Percentiles rank a stretch among this genome's conserved stretches.
Evolutionary conservation across 1,140 invertebrate genomes (phyloP).

Genomic region (Conus ventricosus): DNA sequence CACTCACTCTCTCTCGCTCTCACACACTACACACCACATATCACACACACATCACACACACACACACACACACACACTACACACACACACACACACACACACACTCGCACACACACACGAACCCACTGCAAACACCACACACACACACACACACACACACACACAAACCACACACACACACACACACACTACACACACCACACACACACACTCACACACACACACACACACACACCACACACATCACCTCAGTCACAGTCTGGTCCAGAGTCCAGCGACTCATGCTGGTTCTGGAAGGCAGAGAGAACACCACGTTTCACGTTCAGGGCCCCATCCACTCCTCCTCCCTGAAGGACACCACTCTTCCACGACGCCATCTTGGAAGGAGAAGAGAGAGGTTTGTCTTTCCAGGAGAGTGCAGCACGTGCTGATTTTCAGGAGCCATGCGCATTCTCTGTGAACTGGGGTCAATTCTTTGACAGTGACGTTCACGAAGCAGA

Average conservation of each 20-base stretch:
- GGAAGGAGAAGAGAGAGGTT: conserved; percentile 77
- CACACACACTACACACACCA: too few relatives aligned
- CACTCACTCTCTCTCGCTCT: too few relatives aligned
- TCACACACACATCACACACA: neutral
- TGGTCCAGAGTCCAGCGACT: conserved; percentile 80
- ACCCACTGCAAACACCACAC: neutral
- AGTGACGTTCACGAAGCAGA: conserved; percentile 44
- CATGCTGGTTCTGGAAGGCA: conserved; percentile 91
- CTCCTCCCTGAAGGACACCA: conserved; percentile 78
- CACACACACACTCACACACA: neutral
- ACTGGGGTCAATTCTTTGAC: conserved; percentile 46
- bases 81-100: conserved; percentile 10
- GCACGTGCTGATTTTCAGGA: conserved; percentile 35
- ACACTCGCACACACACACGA: neutral
- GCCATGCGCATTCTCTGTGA: conserved; percentile 33
- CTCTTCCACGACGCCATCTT: conserved; percentile 75
- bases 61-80: neutral
- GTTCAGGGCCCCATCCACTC: conserved; percentile 86
- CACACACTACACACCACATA: too few relatives aligned
- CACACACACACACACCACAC: conserved; percentile 11
- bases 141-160: neutral
- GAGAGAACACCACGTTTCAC: conserved; percentile 90
- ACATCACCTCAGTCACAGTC: conserved; percentile 30
- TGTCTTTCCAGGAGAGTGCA: conserved; percentile 53
- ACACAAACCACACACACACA: too few relatives aligned